Conservation (phyloP, 2,888 invertebrate species). For the Luffia ferchaultella region DNA sequence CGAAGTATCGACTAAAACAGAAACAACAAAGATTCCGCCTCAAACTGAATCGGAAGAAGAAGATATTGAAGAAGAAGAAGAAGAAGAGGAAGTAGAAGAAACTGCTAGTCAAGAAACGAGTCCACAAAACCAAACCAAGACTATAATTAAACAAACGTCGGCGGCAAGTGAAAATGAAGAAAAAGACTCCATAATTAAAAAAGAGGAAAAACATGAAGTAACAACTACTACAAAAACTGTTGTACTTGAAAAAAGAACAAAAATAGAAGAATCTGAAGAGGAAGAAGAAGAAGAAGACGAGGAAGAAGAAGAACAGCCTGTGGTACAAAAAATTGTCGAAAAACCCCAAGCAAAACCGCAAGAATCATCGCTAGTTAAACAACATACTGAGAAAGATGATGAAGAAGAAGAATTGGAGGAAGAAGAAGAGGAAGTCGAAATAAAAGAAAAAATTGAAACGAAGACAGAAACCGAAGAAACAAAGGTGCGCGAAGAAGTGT, state of each 20-base stretch:
- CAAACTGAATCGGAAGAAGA: slow-evolving; percentile 26
- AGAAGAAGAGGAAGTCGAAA: slow-evolving; percentile 15
- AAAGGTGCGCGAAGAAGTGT: slow-evolving; percentile 17
- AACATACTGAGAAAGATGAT: slow-evolving; percentile 17
- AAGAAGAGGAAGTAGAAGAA: slow-evolving; percentile 34
- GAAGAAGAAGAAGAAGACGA: slow-evolving; percentile 22
- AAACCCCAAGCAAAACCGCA: slow-evolving; percentile 12
- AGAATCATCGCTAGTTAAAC: slow-evolving; percentile 11
- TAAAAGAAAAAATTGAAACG: slow-evolving; percentile 1
- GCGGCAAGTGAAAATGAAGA: slow-evolving; percentile 1
- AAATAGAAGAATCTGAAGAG: slow-evolving; percentile 19
- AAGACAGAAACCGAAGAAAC: not conserved
- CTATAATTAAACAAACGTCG: not conserved
- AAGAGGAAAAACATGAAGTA: slow-evolving; percentile 40
- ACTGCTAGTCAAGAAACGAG: slow-evolving; percentile 24
- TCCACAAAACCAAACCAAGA: slow-evolving; percentile 14
- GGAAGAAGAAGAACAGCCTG: slow-evolving; percentile 2
- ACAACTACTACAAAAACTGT: slow-evolving; percentile 40
- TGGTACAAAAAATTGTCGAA: slow-evolving; percentile 3
- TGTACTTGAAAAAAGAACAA: slow-evolving; percentile 27
- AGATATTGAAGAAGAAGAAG: slow-evolving; percentile 23
- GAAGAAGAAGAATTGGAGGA: slow-evolving; percentile 13
- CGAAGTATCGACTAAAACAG: slow-evolving; percentile 47
- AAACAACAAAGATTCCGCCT: slow-evolving; percentile 47
- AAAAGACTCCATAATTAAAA: slow-evolving; percentile 25